Evolutionary conservation across 2,797 vertebrate genomes (phyloP), one percentile per base, ranked within the genome.

Genomic region (Pangasius larnaudii): DNA sequence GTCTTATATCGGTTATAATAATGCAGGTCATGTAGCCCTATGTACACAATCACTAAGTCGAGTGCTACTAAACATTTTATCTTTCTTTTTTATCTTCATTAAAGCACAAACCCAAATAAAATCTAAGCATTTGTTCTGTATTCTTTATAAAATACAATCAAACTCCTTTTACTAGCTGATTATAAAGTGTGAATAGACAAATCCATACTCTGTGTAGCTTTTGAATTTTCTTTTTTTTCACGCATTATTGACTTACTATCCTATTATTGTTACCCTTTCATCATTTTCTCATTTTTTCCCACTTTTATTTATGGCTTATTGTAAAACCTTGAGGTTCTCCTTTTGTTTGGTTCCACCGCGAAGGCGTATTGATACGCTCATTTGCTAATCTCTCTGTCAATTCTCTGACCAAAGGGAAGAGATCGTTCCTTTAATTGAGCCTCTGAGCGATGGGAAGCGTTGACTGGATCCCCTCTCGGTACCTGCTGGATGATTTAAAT

Each of bases 321-420:
- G 53, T 80, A 58, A 80, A 80, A 36, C n/a, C 53, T 13, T 0
- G n/a, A 78, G 75, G 16, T 78, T 78, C n/a, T 56, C 42, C 77
- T 13, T 58, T 36, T 36, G 30, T 80, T 39, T 2, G 16, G 10
- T 56, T 33, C 7, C n/a, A 33, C 16, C 16, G 3, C 56, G 9
- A 24, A 58, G 1, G 1, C 22, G 10, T 30, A 78, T 78, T 4
- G 49, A 78, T 78, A 30, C 0, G 49, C 49, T 30, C 75, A 53
- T 80, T 58, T 58, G 30, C 30, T 58, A 80, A 80, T 80, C 77
- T 80, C 77, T 36, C 53, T 14, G 22, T 80, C 53, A 58, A 58
- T 80, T 39, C 27, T 24, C 13, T 24, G 30, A 36, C 18, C 33
- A 53, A 78, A 78, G n/a, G 75, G 75, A 78, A 19, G 49, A 30